Evolutionary conservation across 1,140 invertebrate species (phyloP).

Genomic region (Neodiprion lecontei): DNA sequence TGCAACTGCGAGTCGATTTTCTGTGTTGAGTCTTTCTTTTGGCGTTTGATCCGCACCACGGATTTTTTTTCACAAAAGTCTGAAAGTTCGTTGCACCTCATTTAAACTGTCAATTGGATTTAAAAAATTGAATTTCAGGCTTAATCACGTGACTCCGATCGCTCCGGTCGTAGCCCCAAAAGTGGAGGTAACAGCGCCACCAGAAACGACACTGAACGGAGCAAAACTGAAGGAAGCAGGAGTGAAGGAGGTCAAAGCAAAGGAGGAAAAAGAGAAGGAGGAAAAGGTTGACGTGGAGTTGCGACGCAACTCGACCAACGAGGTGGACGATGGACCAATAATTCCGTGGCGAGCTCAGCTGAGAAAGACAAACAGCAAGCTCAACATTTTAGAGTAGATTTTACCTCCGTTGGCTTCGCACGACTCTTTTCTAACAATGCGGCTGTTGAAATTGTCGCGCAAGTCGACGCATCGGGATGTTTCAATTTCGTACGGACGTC

Average conservation of each 20-base stretch:
- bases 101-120: too few relatives aligned
- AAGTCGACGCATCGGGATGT: too few relatives aligned
- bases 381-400: slow-evolving; percentile 74
- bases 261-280: slow-evolving; percentile 28
- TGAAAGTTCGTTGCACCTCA: too few relatives aligned
- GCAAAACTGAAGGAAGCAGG: slow-evolving; percentile 6
- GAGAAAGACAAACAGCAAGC: slow-evolving; percentile 85
- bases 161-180: slow-evolving; percentile 32
- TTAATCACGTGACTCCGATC: neutral
- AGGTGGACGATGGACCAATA: slow-evolving; percentile 67
- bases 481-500: too few relatives aligned
- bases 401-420: neutral
- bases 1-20: too few relatives aligned
- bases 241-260: slow-evolving; percentile 17
- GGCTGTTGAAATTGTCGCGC: too few relatives aligned
- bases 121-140: neutral
- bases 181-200: slow-evolving; percentile 40
- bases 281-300: slow-evolving; percentile 32
- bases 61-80: too few relatives aligned
- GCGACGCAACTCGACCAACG: slow-evolving; percentile 64
- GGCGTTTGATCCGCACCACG: too few relatives aligned
- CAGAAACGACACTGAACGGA: slow-evolving; percentile 29
- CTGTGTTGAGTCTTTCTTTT: too few relatives aligned
- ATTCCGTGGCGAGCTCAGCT: slow-evolving; percentile 89
- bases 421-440: too few relatives aligned